phyloP scores from a whole-genome alignment of 2,797 vertebrate species.

The Acipenser transmontanus region DNA sequence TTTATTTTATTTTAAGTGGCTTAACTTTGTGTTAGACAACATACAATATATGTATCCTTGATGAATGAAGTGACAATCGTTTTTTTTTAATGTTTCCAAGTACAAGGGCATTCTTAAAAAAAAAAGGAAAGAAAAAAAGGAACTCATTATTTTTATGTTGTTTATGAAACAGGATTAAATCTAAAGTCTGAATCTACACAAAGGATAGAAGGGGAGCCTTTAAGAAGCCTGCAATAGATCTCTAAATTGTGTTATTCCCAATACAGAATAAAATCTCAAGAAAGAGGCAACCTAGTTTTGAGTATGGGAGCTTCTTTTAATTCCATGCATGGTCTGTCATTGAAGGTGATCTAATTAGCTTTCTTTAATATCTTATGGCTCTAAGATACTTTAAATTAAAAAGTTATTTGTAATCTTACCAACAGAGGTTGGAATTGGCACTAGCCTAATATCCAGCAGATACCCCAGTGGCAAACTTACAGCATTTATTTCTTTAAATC shows the following conservation, averaged over 20 bases:
- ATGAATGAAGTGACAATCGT: background rate
- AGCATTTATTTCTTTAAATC: no score
- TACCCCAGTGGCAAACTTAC: background rate
- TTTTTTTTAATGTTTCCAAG: constrained; percentile 6
- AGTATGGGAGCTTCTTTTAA: constrained; percentile 17
- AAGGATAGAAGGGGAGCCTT: constrained; percentile 34
- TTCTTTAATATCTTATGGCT: constrained; percentile 15
- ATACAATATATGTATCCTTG: constrained; percentile 3
- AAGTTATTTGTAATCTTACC: constrained; percentile 8
- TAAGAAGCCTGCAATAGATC: no score
- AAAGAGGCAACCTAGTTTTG: constrained; percentile 1
- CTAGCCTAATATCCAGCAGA: background rate
- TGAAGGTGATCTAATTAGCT: constrained; percentile 28
- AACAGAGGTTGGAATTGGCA: background rate
- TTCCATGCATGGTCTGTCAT: constrained; percentile 18
- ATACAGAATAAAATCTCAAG: background rate
- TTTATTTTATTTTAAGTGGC: no score
- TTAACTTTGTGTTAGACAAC: background rate
- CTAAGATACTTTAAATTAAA: constrained; percentile 17
- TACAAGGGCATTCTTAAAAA: background rate
- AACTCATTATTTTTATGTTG: constrained; percentile 5
- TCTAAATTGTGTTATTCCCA: no score
- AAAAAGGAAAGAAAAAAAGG: background rate
- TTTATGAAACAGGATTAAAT: background rate
- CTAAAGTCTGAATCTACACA: constrained; percentile 18